Conservation (phyloP, 2,888 invertebrate genomes). For the Deilephila elpenor region DNA sequence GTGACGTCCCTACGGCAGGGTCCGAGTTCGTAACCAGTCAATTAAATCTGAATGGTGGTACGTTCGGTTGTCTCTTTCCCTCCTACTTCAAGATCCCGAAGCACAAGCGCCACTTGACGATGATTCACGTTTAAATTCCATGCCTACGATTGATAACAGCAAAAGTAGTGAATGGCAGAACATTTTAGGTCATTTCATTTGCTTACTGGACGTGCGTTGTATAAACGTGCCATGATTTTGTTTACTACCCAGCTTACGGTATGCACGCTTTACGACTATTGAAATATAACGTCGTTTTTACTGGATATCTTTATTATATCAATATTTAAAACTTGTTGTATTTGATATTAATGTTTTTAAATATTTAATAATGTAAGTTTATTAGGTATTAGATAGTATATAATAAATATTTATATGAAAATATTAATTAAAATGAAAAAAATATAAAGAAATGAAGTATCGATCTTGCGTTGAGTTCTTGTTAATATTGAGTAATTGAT, state of each 20-base stretch:
- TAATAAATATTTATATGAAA: too few species aligned
- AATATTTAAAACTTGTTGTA: too few species aligned
- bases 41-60: constrained; percentile 81
- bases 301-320: too few species aligned
- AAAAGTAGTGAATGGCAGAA: constrained; percentile 76
- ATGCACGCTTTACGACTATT: neutral
- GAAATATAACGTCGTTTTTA: neutral
- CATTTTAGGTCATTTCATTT: constrained; percentile 73
- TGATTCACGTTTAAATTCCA: constrained; percentile 82
- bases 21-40: constrained; percentile 82
- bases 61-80: constrained; percentile 74
- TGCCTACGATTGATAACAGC: constrained; percentile 82
- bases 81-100: constrained; percentile 69
- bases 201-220: constrained; percentile 62
- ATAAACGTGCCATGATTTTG: constrained; percentile 21
- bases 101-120: constrained; percentile 81
- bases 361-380: too few species aligned
- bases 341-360: too few species aligned
- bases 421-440: too few species aligned
- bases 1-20: constrained; percentile 80
- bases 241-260: constrained; percentile 20
- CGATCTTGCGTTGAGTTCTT: neutral
- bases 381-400: too few species aligned
- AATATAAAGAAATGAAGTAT: too few species aligned
- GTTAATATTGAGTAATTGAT: constrained; percentile 15